phyloP scores from a whole-genome alignment of 2,888 invertebrate species.

The Minunthozetes semirufus region DNA sequence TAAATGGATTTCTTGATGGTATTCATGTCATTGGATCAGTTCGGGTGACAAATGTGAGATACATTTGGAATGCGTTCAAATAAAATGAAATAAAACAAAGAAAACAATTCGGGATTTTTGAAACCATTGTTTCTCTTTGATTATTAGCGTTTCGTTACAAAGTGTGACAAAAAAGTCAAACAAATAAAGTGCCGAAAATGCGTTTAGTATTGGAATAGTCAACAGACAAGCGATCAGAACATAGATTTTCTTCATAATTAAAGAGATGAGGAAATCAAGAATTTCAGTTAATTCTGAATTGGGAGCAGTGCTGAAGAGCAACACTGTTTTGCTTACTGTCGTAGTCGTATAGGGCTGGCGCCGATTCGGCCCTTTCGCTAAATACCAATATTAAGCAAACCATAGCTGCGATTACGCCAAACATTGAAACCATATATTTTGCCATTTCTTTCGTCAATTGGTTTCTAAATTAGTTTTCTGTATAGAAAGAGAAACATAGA shows the following conservation, averaged over 20 bases:
- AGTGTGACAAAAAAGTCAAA: neutral
- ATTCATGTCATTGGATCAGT: neutral
- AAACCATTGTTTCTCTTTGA: neutral
- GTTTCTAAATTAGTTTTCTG: neutral
- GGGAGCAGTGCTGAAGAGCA: neutral
- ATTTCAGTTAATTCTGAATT: neutral
- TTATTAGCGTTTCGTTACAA: neutral
- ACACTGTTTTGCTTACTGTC: conserved; percentile 33
- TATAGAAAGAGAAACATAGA: neutral
- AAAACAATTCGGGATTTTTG: neutral
- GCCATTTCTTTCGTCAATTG: conserved; percentile 5
- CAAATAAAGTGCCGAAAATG: neutral
- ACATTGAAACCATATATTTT: conserved; percentile 1
- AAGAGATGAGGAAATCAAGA: conserved; percentile 18
- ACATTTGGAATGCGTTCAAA: neutral
- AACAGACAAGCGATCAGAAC: too few species aligned
- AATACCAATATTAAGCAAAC: conserved; percentile 23
- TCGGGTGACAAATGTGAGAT: neutral
- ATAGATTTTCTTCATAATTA: conserved; percentile 1
- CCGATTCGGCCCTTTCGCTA: conserved; percentile 26
- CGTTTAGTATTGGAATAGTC: too few species aligned
- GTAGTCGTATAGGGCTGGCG: conserved; percentile 35
- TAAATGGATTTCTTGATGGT: neutral
- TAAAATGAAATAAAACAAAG: neutral
- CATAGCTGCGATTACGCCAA: conserved; percentile 6